Evolutionary conservation across 1,140 invertebrate genomes (phyloP).

Genomic region (Bombus huntii): DNA sequence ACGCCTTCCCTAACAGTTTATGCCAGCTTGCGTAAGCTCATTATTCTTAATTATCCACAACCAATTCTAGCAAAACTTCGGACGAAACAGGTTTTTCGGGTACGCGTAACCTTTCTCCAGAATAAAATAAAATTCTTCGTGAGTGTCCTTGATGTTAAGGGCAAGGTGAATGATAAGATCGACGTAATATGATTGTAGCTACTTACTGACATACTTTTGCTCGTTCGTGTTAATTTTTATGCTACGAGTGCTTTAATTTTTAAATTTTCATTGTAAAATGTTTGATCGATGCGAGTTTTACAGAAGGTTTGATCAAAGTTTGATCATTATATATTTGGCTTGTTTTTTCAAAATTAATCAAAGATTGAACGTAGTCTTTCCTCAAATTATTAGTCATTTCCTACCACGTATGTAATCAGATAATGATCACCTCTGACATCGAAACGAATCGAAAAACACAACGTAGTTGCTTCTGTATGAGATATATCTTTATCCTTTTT

Average conservation of each 20-base stretch:
- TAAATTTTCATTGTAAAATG: background rate
- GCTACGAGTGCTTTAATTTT: background rate
- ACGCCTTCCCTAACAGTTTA: constrained; percentile 24
- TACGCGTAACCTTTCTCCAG: background rate
- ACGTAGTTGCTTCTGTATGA: background rate
- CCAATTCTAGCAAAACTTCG: constrained; percentile 13
- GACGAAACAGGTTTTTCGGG: constrained; percentile 43
- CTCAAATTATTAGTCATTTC: background rate
- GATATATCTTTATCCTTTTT: background rate
- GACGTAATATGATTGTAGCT: background rate
- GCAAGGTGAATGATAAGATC: background rate
- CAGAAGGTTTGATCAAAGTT: too few species aligned
- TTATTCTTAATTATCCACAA: constrained; percentile 44
- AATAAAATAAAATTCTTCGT: background rate
- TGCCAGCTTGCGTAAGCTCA: constrained; percentile 31
- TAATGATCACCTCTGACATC: constrained; percentile 18
- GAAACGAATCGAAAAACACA: constrained; percentile 35
- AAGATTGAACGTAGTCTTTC: background rate
- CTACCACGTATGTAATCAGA: background rate
- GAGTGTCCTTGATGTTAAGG: background rate
- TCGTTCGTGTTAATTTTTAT: background rate
- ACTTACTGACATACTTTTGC: background rate
- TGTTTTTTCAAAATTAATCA: too few species aligned
- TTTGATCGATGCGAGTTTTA: background rate
- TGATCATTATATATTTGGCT: too few species aligned